These are phyloP conservation scores for Pentamera pediparva DNA, from an alignment of 53 echinoderm and acorn worm species.

Conservation along the genomic window DNA sequence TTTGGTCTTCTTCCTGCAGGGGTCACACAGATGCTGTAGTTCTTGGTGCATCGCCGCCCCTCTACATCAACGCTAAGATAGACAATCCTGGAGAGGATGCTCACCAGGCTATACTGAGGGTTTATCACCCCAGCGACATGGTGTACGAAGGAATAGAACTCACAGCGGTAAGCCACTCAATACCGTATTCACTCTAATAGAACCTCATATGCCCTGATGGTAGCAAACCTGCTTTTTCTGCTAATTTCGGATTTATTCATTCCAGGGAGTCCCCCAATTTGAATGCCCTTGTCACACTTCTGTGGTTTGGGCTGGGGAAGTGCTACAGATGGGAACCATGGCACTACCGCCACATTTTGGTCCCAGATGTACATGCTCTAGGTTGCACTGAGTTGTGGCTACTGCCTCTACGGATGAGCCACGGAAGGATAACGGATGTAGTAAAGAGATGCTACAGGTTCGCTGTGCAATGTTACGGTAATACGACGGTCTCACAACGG, in stretches of 20 bases:
- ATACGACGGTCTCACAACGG: no score
- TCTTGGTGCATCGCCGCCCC: conserved; percentile 52
- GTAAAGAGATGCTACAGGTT: no score
- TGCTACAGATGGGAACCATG: background rate
- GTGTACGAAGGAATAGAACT: conserved; percentile 66
- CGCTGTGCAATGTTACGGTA: no score
- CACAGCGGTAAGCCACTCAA: conserved; percentile 29
- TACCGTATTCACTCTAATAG: background rate
- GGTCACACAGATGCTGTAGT: conserved; percentile 21
- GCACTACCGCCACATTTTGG: background rate
- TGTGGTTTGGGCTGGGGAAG: background rate
- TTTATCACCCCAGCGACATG: conserved; percentile 60
- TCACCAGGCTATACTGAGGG: conserved; percentile 57
- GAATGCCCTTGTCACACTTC: background rate
- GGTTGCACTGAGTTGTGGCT: no score
- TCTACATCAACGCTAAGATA: conserved; percentile 37
- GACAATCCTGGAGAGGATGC: conserved; percentile 85
- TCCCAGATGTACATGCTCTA: no score
- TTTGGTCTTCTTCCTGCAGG: conserved; percentile 14
- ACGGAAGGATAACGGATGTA: no score
- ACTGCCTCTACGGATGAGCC: no score
- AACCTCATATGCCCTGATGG: background rate
- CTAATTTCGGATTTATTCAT: no score
- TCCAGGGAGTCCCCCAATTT: no score
- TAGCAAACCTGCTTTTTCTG: no score